Percentiles rank a stretch among this genome's conserved stretches.
phyloP scores from a whole-genome alignment of 2,888 invertebrate species.

The Stomorhina lunata region DNA sequence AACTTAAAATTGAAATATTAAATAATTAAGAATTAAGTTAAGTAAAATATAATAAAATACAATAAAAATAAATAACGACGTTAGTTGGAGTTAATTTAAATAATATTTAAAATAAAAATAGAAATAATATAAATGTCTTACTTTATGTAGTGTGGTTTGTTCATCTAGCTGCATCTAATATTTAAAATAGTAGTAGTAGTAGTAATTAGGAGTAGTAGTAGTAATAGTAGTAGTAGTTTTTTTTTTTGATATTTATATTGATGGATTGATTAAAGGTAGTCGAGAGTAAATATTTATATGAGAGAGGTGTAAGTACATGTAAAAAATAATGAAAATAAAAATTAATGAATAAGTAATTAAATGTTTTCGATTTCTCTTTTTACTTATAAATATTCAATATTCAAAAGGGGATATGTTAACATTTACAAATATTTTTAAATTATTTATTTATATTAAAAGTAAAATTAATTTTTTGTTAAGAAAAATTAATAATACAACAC shows the following conservation, averaged over 20 bases:
- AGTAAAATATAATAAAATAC: neutral
- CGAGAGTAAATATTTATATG: slow-evolving; percentile 46
- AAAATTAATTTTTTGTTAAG: neutral
- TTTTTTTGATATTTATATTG: too few relatives aligned
- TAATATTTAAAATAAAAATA: slow-evolving; percentile 16
- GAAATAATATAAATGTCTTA: slow-evolving; percentile 70
- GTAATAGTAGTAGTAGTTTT: slow-evolving; percentile 67
- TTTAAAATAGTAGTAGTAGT: slow-evolving; percentile 65
- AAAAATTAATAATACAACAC: slow-evolving; percentile 44
- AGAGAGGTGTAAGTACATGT: slow-evolving; percentile 69
- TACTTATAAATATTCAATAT: slow-evolving; percentile 27
- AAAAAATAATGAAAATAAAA: slow-evolving; percentile 64
- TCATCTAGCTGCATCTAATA: slow-evolving; percentile 78
- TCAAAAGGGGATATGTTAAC: slow-evolving; percentile 6
- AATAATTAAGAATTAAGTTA: neutral
- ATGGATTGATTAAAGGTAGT: slow-evolving; percentile 67
- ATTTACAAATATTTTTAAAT: slow-evolving; percentile 41
- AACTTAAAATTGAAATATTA: too few relatives aligned
- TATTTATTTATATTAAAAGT: neutral
- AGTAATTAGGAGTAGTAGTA: slow-evolving; percentile 68
- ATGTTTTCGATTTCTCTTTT: neutral
- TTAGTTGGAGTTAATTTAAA: slow-evolving; percentile 23
- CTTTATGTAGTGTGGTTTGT: slow-evolving; percentile 79
- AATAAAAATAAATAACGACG: slow-evolving; percentile 11
- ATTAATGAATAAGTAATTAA: slow-evolving; percentile 41